Evolutionary conservation across 2,888 invertebrate genomes (phyloP), one percentile per base, ranked within the genome.

Genomic region (Cantharis nigra): DNA sequence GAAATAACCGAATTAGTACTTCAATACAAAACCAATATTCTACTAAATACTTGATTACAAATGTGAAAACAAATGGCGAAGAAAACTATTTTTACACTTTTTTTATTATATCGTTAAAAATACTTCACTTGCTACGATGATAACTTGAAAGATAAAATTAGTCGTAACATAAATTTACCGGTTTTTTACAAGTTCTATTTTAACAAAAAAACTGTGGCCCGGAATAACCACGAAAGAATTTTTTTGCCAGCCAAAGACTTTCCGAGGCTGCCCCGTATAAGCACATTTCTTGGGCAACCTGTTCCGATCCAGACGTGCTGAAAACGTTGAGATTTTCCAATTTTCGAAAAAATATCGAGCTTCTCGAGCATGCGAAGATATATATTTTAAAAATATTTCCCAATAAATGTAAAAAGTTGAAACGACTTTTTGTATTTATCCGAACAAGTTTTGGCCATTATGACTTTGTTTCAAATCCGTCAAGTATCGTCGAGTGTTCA

Each of bases 1-100:
- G 63, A 78, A 78, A 78, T 78, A 78, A 75, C 75, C 33, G 75
- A 78, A 75, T 73, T 72, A 72, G 72, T 75, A 75, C 65, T 75
- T 72, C 63, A 70, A 33, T 26, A 28, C 28, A 30, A 67, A 67
- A 67, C 65, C 65, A 18, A 67, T 67, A 67, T 20, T 67, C 65
- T 67, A 23, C 26, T 64, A 67, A 23, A 67, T 20, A 23, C 26
- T 20, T 67, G 65, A 67, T 23, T 67, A 67, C 65, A 67, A 67
- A 23, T 26, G 26, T 26, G 65, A 20, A 67, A 67, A 67, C 65
- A 67, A 67, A 67, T 67, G 26, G n/a, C 2, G 65, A 67, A 23
- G 26, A 23, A 23, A 67, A 67, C 26, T 67, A 23, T 67, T 67
- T 67, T 23, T 20, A 23, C 11, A 67, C 11, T 67, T 67, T 67